phyloP scores from a whole-genome alignment of 2,797 vertebrate species.

The Premnoplex brunnescens region DNA sequence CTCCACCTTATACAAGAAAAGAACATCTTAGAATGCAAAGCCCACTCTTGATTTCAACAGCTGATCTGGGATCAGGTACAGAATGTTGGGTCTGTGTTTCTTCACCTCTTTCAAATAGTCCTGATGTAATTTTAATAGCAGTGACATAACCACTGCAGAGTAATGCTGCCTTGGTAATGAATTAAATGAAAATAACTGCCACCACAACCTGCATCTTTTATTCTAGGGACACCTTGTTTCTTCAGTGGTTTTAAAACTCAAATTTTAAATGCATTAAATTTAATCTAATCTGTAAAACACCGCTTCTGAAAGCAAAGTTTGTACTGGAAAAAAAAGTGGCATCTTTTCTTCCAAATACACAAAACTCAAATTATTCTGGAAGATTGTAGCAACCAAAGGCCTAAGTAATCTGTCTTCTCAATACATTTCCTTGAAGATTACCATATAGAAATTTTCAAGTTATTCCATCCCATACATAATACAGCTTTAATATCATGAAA shows the following conservation, averaged over 20 bases:
- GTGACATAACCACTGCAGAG: not conserved
- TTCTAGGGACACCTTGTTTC: not conserved
- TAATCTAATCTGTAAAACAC: not conserved
- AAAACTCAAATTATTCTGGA: not conserved
- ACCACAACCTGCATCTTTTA: not conserved
- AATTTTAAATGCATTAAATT: not conserved
- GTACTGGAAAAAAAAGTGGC: not conserved
- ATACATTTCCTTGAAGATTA: not conserved
- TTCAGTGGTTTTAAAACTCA: not conserved
- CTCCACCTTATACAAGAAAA: not conserved
- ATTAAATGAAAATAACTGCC: not conserved
- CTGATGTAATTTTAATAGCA: not conserved
- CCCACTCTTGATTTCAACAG: not conserved
- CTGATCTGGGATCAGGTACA: not conserved
- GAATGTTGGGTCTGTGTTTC: not conserved
- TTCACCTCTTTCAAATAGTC: not conserved
- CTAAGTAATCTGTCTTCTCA: not conserved
- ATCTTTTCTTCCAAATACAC: not conserved
- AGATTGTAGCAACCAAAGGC: not conserved
- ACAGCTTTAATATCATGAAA: not conserved
- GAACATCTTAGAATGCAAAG: not conserved
- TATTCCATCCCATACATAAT: not conserved
- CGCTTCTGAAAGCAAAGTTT: not conserved
- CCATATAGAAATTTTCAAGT: not conserved
- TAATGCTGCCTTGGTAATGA: not conserved